Percentiles rank a stretch among this genome's conserved stretches.
Conservation (phyloP, 1,140 invertebrate genomes). For the Bombus fervidus region DNA sequence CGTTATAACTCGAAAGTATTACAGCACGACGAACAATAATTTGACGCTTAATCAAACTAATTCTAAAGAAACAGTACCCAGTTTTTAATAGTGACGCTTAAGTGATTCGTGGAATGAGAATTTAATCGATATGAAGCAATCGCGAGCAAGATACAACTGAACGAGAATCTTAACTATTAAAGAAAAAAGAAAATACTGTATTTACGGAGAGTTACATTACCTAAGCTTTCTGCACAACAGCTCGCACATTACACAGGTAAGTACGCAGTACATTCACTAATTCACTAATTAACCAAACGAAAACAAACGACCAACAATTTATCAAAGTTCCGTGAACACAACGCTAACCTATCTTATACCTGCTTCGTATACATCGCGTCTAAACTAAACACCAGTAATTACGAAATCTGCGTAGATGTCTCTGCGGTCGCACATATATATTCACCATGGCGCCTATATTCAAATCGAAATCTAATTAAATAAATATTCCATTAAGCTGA, state of each 20-base stretch:
- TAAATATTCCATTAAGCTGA: not conserved
- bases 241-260: not conserved
- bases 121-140: not conserved
- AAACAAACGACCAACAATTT: not conserved
- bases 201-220: not conserved
- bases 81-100: not conserved
- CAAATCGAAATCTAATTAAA: not conserved
- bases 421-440: not conserved
- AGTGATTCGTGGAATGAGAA: not conserved
- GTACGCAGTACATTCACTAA: not conserved
- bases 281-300: not conserved
- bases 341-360: not conserved
- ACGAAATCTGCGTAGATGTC: not conserved
- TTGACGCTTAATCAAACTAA: not conserved
- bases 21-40: not conserved
- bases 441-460: slow-evolving; percentile 3
- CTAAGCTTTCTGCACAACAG: not conserved
- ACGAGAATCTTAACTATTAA: not conserved
- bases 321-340: not conserved
- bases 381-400: slow-evolving; percentile 1
- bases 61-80: too few relatives aligned
- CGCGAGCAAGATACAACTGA: not conserved
- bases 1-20: not conserved
- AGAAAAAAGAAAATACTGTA: not conserved
- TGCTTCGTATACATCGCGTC: slow-evolving; percentile 1